Evolutionary conservation across 1,140 invertebrate genomes (phyloP).

Genomic region (Drosophila virilis): DNA sequence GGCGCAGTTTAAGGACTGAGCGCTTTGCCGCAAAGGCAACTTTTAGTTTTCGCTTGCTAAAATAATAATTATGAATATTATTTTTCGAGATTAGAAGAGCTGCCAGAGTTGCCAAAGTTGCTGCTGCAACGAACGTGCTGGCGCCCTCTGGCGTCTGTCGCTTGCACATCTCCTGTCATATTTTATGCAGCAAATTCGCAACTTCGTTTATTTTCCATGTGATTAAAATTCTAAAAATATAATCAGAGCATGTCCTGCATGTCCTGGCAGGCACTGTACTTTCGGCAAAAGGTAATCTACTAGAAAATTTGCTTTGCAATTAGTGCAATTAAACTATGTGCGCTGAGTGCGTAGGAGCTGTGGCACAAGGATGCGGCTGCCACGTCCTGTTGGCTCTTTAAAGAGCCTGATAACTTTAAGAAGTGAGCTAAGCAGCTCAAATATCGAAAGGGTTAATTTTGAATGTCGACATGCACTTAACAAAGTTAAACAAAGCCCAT

Average conservation of each 20-base stretch:
- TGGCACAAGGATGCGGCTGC: background rate
- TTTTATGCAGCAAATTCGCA: conserved; percentile 38
- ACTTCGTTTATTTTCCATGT: conserved; percentile 52
- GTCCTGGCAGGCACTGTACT: conserved; percentile 42
- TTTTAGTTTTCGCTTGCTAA: conserved; percentile 67
- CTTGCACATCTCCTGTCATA: conserved; percentile 1
- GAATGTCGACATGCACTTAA: conserved; percentile 31
- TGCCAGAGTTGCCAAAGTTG: conserved; percentile 16
- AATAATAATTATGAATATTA: conserved; percentile 80
- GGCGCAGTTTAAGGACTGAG: background rate
- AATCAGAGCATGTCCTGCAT: conserved; percentile 39
- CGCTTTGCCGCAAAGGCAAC: conserved; percentile 38
- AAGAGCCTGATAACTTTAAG: conserved; percentile 16
- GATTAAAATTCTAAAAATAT: conserved; percentile 80
- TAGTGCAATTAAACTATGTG: conserved; percentile 75
- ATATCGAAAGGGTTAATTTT: conserved; percentile 44
- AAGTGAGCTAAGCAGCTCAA: conserved; percentile 7
- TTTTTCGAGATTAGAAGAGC: conserved; percentile 49
- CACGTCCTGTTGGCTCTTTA: conserved; percentile 10
- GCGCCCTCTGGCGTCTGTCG: conserved; percentile 21
- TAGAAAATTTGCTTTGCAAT: conserved; percentile 83
- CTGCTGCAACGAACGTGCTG: background rate
- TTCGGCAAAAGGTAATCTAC: conserved; percentile 72
- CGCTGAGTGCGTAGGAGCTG: background rate
- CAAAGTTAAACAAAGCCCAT: conserved; percentile 58